These are phyloP conservation scores for Paraescarpia echinospica DNA, from an alignment of 1,140 invertebrate genomes.

Conservation along the genomic window DNA sequence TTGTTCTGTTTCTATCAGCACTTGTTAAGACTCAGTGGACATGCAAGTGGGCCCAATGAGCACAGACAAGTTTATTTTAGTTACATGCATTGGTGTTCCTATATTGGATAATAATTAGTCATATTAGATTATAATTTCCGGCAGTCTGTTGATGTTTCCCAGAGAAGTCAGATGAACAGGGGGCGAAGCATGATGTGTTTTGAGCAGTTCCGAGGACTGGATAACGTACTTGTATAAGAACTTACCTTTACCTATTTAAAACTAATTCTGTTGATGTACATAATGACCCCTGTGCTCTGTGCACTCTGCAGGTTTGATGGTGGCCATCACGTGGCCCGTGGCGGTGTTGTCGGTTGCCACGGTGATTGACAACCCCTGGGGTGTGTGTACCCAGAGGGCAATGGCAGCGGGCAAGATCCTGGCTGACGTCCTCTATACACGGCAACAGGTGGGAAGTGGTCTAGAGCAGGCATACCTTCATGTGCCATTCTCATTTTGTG, in stretches of 20 bases:
- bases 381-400: constrained; percentile 69
- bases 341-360: constrained; percentile 67
- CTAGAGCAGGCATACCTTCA: neutral
- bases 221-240: no score
- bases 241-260: no score
- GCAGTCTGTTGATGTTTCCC: no score
- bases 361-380: constrained; percentile 77
- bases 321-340: constrained; percentile 72
- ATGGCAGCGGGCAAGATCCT: constrained; percentile 69
- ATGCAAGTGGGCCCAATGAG: neutral
- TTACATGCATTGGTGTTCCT: neutral
- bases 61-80: neutral
- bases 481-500: neutral
- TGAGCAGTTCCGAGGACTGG: no score
- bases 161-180: no score
- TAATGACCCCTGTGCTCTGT: neutral
- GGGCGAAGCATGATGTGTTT: no score
- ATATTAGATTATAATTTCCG: no score
- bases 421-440: constrained; percentile 68
- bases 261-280: neutral
- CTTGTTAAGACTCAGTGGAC: neutral
- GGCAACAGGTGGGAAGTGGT: constrained; percentile 65
- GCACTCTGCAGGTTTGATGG: constrained; percentile 62
- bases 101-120: neutral
- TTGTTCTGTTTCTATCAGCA: neutral